Evolutionary conservation across 1,140 invertebrate species (phyloP).

Genomic region (Papilio helenus): DNA sequence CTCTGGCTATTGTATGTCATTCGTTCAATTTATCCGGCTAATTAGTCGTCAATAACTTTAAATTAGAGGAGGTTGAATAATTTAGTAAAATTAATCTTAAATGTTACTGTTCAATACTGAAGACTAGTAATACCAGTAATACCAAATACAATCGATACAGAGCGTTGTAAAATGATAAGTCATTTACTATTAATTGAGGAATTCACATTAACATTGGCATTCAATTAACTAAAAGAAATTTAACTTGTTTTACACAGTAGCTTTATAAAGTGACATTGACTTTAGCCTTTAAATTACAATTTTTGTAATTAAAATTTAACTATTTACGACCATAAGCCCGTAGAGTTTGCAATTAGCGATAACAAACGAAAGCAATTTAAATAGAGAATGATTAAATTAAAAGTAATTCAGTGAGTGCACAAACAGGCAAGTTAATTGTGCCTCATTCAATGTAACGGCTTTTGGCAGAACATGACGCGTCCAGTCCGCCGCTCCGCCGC

Average conservation of each 20-base stretch:
- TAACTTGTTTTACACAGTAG: too few relatives aligned
- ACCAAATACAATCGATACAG: neutral
- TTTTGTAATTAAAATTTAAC: too few relatives aligned
- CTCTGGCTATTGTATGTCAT: neutral
- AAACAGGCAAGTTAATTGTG: slow-evolving; percentile 19
- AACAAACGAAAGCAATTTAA: slow-evolving; percentile 16
- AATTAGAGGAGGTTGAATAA: neutral
- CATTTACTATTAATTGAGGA: too few relatives aligned
- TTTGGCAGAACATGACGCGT: slow-evolving; percentile 3
- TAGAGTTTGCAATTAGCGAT: neutral
- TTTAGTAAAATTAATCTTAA: neutral
- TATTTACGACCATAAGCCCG: neutral
- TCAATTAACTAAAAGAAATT: too few relatives aligned
- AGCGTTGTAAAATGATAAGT: neutral
- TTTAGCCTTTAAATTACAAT: too few relatives aligned
- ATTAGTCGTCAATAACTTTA: neutral
- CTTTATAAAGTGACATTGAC: too few relatives aligned
- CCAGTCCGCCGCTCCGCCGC: neutral
- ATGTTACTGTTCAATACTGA: neutral
- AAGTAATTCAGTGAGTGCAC: neutral
- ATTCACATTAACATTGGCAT: too few relatives aligned
- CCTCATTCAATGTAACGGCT: slow-evolving; percentile 18
- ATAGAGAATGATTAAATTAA: neutral
- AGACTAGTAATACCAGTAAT: too few relatives aligned
- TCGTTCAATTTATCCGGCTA: neutral